Conservation (phyloP, 2,113 vertebrate genomes). For the Xiphophorus hellerii region DNA sequence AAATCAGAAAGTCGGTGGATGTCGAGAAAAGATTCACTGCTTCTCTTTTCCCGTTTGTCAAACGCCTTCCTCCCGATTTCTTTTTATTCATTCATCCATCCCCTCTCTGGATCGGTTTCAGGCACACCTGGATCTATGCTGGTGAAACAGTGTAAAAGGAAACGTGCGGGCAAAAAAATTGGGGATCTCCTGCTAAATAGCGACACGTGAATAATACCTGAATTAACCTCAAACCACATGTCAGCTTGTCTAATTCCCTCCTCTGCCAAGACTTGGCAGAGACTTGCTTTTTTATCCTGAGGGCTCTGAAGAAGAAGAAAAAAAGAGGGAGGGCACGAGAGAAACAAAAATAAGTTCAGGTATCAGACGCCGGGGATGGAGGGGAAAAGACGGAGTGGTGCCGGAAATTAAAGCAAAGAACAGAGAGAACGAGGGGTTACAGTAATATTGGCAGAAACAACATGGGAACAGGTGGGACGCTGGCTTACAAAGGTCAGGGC, state of each 20-base stretch:
- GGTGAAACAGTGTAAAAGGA: neutral
- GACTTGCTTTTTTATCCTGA: slow-evolving; percentile 10
- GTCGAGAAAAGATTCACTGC: neutral
- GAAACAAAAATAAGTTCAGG: slow-evolving; percentile 28
- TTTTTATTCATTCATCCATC: slow-evolving; percentile 42
- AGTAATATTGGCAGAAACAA: slow-evolving; percentile 70
- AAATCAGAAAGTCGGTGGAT: neutral
- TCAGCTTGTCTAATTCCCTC: neutral
- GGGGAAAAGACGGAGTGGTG: slow-evolving; percentile 6
- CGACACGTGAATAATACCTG: slow-evolving; percentile 1
- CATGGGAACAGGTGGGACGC: slow-evolving; percentile 58
- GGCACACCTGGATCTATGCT: neutral
- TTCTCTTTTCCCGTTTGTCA: neutral
- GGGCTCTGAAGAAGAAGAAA: neutral
- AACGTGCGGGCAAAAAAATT: neutral
- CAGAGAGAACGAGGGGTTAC: slow-evolving; percentile 51
- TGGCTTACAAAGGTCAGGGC: slow-evolving; percentile 58
- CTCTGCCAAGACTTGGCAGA: neutral
- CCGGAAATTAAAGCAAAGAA: slow-evolving; percentile 60
- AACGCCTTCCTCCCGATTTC: neutral
- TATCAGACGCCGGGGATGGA: slow-evolving; percentile 17
- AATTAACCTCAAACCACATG: slow-evolving; percentile 12
- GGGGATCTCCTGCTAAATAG: neutral
- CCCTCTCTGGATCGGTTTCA: slow-evolving; percentile 20
- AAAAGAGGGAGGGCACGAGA: neutral